phyloP scores from a whole-genome alignment of 2,113 vertebrate species.

The Tinamus guttatus region DNA sequence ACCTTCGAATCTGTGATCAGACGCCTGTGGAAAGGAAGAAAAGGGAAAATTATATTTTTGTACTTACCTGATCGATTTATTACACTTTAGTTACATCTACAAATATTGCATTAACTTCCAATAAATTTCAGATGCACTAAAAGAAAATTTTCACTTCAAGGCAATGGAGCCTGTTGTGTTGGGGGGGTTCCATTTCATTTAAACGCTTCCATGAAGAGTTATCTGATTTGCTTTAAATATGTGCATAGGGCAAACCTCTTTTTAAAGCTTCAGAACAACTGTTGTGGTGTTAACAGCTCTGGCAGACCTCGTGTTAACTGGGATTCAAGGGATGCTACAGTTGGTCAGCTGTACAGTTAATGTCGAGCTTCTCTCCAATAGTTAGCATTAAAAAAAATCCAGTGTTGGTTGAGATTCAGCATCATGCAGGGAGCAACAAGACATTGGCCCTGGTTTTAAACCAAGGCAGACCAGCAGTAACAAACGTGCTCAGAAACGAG shows the following conservation, averaged over 20 bases:
- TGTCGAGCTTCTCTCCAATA: background rate
- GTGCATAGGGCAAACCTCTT: background rate
- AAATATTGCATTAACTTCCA: background rate
- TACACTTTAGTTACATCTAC: background rate
- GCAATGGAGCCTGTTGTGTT: background rate
- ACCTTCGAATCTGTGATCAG: slow-evolving; percentile 99
- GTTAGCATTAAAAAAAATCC: background rate
- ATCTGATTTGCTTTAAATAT: background rate
- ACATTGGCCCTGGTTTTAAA: background rate
- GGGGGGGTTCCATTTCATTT: background rate
- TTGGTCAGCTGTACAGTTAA: background rate
- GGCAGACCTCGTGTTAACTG: background rate
- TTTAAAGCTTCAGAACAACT: background rate
- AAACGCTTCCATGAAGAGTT: background rate
- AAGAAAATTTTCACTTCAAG: background rate
- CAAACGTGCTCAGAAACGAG: background rate
- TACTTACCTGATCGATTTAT: background rate
- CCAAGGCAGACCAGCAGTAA: background rate
- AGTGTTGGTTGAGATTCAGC: background rate
- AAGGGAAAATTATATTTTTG: slow-evolving; percentile 45
- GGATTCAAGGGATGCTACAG: background rate
- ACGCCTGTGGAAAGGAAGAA: slow-evolving; percentile 84
- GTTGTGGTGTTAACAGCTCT: background rate
- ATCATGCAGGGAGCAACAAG: background rate
- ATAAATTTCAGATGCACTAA: background rate